Conservation (phyloP, 2,113 vertebrate species). For the Dipodomys merriami region DNA sequence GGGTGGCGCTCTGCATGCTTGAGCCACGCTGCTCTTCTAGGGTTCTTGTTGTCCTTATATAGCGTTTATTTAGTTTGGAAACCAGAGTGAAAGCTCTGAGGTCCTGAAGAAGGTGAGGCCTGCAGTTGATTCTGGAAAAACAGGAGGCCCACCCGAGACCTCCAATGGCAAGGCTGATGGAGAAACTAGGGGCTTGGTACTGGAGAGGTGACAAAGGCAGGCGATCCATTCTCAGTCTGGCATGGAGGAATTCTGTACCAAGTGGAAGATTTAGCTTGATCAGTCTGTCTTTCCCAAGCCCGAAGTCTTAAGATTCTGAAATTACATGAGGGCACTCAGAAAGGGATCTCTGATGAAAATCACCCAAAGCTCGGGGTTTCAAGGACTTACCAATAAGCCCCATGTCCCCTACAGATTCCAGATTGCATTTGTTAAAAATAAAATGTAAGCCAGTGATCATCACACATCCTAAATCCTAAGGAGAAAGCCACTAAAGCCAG, state of each 20-base stretch:
- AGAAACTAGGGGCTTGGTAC: neutral
- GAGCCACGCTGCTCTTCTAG: neutral
- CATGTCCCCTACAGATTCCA: neutral
- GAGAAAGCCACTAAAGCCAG: neutral
- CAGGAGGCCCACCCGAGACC: neutral
- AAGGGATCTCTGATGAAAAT: neutral
- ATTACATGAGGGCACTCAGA: neutral
- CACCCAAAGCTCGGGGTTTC: neutral
- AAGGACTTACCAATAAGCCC: neutral
- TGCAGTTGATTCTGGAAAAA: neutral
- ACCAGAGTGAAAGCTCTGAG: neutral
- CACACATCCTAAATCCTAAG: neutral
- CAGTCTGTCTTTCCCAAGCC: neutral
- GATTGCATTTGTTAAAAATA: neutral
- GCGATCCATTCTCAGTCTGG: neutral
- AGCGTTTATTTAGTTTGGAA: conserved; percentile 1
- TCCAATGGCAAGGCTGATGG: rapidly evolving
- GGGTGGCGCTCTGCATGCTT: rapidly evolving
- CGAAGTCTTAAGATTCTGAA: neutral
- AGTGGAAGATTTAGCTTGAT: neutral
- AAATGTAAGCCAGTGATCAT: neutral
- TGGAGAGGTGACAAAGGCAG: neutral
- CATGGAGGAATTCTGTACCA: neutral
- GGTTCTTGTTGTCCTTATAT: no score
- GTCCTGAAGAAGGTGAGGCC: neutral